phyloP scores from a whole-genome alignment of 2,113 vertebrate genomes.

The Heterochromis multidens region DNA sequence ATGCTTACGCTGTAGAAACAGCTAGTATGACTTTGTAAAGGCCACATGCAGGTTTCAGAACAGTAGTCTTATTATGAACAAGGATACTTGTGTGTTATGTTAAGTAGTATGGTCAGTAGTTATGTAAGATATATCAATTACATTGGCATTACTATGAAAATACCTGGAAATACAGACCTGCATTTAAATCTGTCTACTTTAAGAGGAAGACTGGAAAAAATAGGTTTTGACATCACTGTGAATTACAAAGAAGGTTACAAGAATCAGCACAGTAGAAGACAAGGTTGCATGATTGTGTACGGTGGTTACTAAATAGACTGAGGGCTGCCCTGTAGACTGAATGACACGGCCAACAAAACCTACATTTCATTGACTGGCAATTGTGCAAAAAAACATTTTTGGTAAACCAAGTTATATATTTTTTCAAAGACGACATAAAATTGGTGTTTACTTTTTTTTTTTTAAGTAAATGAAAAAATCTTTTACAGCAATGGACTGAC shows the following conservation, averaged over 20 bases:
- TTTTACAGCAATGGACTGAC: background rate
- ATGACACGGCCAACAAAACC: background rate
- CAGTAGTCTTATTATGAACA: constrained; percentile 26
- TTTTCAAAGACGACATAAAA: background rate
- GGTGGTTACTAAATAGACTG: background rate
- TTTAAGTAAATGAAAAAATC: background rate
- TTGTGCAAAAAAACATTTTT: background rate
- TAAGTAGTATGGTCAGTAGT: constrained; percentile 17
- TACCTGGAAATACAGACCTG: constrained; percentile 52
- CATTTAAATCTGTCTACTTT: constrained; percentile 18
- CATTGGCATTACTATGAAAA: constrained; percentile 47
- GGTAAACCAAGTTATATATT: background rate
- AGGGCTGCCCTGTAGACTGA: background rate
- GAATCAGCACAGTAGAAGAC: constrained; percentile 18
- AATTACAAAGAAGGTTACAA: constrained; percentile 21
- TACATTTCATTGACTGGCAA: background rate
- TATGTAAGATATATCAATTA: constrained; percentile 20
- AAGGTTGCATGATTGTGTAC: background rate
- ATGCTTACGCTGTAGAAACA: constrained; percentile 63
- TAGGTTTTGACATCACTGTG: constrained; percentile 51
- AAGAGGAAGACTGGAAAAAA: constrained; percentile 52
- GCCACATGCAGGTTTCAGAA: constrained; percentile 71
- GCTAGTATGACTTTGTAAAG: constrained; percentile 62
- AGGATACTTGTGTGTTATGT: constrained; percentile 15
- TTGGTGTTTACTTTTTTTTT: background rate